Base-by-base conservation (phyloP, 1,140 invertebrate species). In the Mycetomoellerius zeteki region DNA sequence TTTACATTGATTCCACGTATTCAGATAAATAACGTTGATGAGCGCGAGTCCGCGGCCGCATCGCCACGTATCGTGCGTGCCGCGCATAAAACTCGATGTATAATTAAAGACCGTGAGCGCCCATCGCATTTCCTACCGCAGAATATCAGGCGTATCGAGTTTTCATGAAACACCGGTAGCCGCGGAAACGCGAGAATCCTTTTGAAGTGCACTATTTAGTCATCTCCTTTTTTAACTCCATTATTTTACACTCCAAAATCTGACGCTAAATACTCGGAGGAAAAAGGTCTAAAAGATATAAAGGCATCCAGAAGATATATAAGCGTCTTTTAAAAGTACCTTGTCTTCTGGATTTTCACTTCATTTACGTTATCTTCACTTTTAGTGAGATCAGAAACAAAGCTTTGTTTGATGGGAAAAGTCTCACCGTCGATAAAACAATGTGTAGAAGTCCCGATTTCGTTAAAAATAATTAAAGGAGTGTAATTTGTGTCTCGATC, bases 1-100 rank as follows among this genome's bases (percentile, higher is more conserved):
- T 92, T 87, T 92, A 92, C 91, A 92, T 92, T 65, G 90, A 92
- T 88, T 92, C 85, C 88, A 85, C 85, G 88, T 90, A 90, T 87
- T 81, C 73, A 86, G 80, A 73, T 87, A 86, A 86, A 76, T 86
- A 85, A 76, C 69, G 64, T 24, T 69, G 54, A 85, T 33, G 56
- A 71, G 30, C 85, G 86, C 67, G 73, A 60, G 50, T 81, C 50
- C 64, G 62, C 77, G 62, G 64, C 47, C 47, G 64, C 77, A 71
- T 71, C 64, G 30, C 21, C 78, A 37, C 50, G 77, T 71, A 24
- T 60, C 54, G 47, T 62, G 80, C 80, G 80, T 84, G 80, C 80
- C 69, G 69, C 27, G 69, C 80, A 84, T 84, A 84, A 84, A 84
- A 84, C 37, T 75, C 52, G 54, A 84, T 75, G 56, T 60, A 84